phyloP scores from a whole-genome alignment of 1,140 invertebrate species.

The Maniola jurtina region DNA sequence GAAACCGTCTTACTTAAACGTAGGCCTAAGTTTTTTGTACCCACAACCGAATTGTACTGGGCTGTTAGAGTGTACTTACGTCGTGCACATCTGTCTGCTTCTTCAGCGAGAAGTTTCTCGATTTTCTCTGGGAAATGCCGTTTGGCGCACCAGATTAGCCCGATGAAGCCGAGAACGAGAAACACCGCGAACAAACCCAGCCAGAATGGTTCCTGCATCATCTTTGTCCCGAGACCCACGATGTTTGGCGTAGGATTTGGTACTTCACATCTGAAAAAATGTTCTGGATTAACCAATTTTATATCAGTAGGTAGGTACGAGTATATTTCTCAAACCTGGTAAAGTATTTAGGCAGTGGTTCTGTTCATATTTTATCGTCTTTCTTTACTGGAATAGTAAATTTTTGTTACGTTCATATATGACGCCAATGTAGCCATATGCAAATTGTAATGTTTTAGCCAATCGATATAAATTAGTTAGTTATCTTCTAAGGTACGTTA shows the following conservation, averaged over 20 bases:
- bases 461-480: too few relatives aligned
- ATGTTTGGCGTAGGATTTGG: constrained; percentile 68
- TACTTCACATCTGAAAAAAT: constrained; percentile 57
- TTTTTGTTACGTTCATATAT: too few relatives aligned
- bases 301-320: too few relatives aligned
- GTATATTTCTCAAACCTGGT: too few relatives aligned
- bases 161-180: constrained; percentile 85
- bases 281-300: neutral
- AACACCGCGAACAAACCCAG: constrained; percentile 89
- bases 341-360: too few relatives aligned
- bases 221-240: constrained; percentile 83
- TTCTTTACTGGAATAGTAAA: too few relatives aligned
- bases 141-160: constrained; percentile 88
- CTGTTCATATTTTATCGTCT: too few relatives aligned
- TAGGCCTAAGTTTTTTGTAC: too few relatives aligned
- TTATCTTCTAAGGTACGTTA: too few relatives aligned
- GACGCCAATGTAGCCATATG: too few relatives aligned
- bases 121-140: constrained; percentile 90
- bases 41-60: neutral
- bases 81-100: constrained; percentile 83
- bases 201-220: constrained; percentile 92
- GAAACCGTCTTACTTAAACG: too few relatives aligned
- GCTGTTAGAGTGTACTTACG: constrained; percentile 62
- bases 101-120: constrained; percentile 88
- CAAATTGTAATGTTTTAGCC: too few relatives aligned